Evolutionary conservation across 2,113 vertebrate species (phyloP).

Genomic region (Callipepla californica): DNA sequence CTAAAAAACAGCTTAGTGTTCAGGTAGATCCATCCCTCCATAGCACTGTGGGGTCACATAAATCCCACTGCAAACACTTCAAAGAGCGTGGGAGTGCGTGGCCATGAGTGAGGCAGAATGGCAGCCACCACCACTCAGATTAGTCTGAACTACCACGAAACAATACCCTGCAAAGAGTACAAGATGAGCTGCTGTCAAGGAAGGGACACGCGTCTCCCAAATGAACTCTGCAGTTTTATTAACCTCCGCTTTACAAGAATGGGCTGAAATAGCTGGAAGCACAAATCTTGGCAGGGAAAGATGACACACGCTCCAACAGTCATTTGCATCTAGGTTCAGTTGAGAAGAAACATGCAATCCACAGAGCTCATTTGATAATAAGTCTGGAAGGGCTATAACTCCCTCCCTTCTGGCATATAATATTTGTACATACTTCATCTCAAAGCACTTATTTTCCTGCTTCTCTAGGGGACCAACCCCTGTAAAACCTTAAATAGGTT

Average conservation of each 20-base stretch:
- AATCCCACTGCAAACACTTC: background rate
- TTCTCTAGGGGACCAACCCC: background rate
- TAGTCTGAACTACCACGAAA: background rate
- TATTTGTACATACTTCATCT: background rate
- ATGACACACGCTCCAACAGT: background rate
- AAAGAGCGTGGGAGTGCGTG: background rate
- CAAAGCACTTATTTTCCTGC: background rate
- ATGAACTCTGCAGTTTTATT: background rate
- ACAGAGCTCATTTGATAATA: background rate
- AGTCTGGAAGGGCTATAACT: background rate
- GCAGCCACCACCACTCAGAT: background rate
- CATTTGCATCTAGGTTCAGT: background rate
- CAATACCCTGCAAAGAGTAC: background rate
- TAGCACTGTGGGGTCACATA: background rate
- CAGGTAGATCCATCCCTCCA: background rate
- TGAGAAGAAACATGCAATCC: background rate
- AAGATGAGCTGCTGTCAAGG: background rate
- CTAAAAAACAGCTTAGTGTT: background rate
- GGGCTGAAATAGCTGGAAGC: background rate
- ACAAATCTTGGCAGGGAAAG: background rate
- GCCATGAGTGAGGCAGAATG: background rate
- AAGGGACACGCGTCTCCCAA: background rate
- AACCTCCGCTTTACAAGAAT: background rate
- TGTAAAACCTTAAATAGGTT: background rate
- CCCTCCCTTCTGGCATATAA: background rate